Percentiles rank a stretch among this genome's conserved stretches.
Conservation (phyloP, 2,113 vertebrate species). For the Dunckerocampus dactyliophorus region DNA sequence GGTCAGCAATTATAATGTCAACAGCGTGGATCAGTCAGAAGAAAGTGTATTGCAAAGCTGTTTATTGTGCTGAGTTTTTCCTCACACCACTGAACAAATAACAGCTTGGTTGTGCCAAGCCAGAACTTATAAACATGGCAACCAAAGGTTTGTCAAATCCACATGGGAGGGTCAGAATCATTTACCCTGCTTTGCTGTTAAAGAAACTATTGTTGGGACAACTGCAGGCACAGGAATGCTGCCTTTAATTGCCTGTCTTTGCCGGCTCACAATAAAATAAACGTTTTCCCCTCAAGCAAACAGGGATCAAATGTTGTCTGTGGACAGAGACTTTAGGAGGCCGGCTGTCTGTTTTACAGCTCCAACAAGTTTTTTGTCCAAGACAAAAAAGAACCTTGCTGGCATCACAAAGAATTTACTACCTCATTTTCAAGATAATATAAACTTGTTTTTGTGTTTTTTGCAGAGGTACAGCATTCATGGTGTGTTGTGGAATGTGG, state of each 20-base stretch:
- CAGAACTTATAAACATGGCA: constrained; percentile 7
- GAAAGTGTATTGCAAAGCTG: background rate
- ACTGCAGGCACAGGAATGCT: constrained; percentile 68
- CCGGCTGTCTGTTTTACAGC: constrained; percentile 38
- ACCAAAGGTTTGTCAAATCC: constrained; percentile 26
- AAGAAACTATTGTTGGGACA: constrained; percentile 63
- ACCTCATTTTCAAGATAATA: constrained; percentile 8
- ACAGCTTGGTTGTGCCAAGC: constrained; percentile 2
- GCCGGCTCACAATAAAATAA: constrained; percentile 61
- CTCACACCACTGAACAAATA: background rate
- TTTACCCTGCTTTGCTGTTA: constrained; percentile 46
- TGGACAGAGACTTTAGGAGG: constrained; percentile 34
- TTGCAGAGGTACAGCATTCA: constrained; percentile 21
- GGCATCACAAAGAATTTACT: constrained; percentile 23
- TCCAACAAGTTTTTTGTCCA: constrained; percentile 34
- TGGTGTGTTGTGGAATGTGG: constrained; percentile 39
- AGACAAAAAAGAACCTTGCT: constrained; percentile 6
- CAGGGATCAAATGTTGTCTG: constrained; percentile 43
- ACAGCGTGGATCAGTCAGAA: background rate
- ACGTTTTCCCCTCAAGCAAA: constrained; percentile 43
- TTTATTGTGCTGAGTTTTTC: constrained; percentile 1
- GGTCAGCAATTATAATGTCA: background rate
- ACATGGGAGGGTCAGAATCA: constrained; percentile 36
- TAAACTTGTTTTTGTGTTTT: constrained; percentile 41
- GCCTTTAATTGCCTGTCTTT: constrained; percentile 65